These are phyloP conservation scores for Chrysolina americana DNA, from an alignment of 2,888 invertebrate genomes.

Conservation along the genomic window DNA sequence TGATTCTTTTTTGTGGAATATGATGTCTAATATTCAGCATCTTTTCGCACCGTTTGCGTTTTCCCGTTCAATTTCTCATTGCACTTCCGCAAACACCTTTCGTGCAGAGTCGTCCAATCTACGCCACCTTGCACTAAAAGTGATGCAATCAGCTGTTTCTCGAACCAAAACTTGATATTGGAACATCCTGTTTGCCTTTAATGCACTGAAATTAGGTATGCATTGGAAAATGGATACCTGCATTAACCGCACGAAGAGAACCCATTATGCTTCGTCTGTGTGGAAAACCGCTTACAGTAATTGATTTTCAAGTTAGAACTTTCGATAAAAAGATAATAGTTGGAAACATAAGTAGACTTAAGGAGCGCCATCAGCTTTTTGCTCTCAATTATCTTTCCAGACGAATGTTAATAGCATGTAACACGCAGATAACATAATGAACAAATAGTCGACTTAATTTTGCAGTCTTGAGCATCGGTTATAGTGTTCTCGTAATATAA, in stretches of 20 bases:
- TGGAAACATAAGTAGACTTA: too few species aligned
- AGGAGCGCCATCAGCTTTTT: too few species aligned
- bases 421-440: too few species aligned
- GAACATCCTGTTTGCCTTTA: not conserved
- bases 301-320: too few species aligned
- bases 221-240: not conserved
- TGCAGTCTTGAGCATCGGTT: too few species aligned
- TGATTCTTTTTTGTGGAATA: too few species aligned
- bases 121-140: not conserved
- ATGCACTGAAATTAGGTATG: not conserved
- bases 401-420: too few species aligned
- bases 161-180: not conserved
- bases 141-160: not conserved
- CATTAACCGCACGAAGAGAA: not conserved
- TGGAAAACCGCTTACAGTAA: not conserved
- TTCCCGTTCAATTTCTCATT: not conserved
- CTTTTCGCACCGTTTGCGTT: not conserved
- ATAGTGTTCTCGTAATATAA: too few species aligned
- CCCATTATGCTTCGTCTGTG: not conserved
- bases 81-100: not conserved
- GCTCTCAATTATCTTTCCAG: too few species aligned
- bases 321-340: too few species aligned
- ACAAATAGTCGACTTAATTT: too few species aligned
- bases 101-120: not conserved
- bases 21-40: too few species aligned